Base-by-base conservation (phyloP, 2,113 vertebrate species). In the Ochotona curzoniae region DNA sequence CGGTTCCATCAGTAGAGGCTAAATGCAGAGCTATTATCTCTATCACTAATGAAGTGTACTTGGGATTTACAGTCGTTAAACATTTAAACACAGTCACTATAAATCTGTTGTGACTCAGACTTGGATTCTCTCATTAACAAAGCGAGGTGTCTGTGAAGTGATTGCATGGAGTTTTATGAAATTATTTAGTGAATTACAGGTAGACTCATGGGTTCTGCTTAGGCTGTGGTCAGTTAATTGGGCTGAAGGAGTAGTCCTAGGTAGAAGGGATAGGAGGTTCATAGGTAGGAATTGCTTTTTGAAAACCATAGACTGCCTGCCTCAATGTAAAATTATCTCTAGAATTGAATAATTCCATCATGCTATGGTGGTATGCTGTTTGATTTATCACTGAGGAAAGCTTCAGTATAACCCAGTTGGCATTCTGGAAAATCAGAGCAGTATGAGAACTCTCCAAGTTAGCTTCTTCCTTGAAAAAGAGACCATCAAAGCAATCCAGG, bases 151-250 rank as follows among this genome's bases (percentile, higher is more conserved):
- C 64, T 47, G 1, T 88, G 69, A 95, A 60, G 60, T 71, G 66
- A 26, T 69, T 92, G 91, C 94, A 74, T 79, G 14, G 11, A 96
- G 57, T 89, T 67, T 54, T 51, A 30, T 87, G 73, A 87, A 96
- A 84, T 35, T 84, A 66, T 86, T 95, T 47, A 97, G 93, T 96
- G 97, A 97, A 96, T 97, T 94, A 86, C 49, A 71, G n/a, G 18
- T 91, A n/a, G n/a, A 93, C 97, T 96, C 95, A 96, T 97, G 90
- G 83, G 73, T 94, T 94, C 89, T 95, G 44, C 69, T 97, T 75
- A 94, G 63, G 87, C 74, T 63, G 87, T 23, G 70, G 20, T 84
- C 91, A 51, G 70, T 83, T 87, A 70, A 26, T 32, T 95, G 73
- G 93, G 51, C 9, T 86, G 11, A 96, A 92, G 90, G 44, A 66